A percentile compares a stretch with the other conserved stretches of the same genome.
Evolutionary conservation across 2,888 invertebrate genomes (phyloP).

Genomic region (Horisme vitalbata): DNA sequence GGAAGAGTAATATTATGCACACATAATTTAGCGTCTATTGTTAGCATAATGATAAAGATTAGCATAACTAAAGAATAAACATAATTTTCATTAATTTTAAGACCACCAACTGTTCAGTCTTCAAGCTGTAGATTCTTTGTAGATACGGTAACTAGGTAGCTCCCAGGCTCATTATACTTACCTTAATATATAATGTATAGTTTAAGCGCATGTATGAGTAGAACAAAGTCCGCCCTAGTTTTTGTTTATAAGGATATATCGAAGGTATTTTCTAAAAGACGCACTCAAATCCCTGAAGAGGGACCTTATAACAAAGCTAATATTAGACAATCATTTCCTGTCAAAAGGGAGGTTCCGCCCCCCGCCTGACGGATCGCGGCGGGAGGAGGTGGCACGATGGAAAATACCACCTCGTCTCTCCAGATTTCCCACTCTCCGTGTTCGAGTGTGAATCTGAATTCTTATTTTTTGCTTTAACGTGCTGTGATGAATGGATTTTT

Average conservation of each 20-base stretch:
- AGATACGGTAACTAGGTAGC: slow-evolving; percentile 5
- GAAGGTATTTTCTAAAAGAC: slow-evolving; percentile 50
- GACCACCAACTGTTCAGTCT: slow-evolving; percentile 19
- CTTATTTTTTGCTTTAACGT: slow-evolving; percentile 68
- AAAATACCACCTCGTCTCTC: slow-evolving; percentile 73
- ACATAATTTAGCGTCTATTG: slow-evolving; percentile 37
- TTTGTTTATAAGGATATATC: slow-evolving; percentile 43
- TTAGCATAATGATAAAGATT: slow-evolving; percentile 39
- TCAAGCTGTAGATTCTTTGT: slow-evolving; percentile 2
- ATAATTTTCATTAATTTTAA: slow-evolving; percentile 22
- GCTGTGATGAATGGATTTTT: slow-evolving; percentile 76
- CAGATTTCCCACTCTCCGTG: slow-evolving; percentile 73
- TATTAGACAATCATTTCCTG: slow-evolving; percentile 83
- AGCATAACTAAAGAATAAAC: slow-evolving; percentile 32
- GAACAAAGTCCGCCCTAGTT: no score
- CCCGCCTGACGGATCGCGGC: slow-evolving; percentile 52
- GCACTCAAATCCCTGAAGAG: slow-evolving; percentile 68
- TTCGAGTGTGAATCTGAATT: slow-evolving; percentile 77
- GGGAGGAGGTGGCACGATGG: slow-evolving; percentile 46
- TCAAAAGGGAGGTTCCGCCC: slow-evolving; percentile 71
- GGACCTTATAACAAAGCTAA: slow-evolving; percentile 81
- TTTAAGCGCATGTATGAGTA: no score
- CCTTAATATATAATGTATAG: no score
- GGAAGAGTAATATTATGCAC: slow-evolving; percentile 35
- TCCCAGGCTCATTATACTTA: slow-evolving; percentile 6